Evolutionary conservation across 1,140 invertebrate genomes (phyloP), one percentile per base, ranked within the genome.

Genomic region (Tetramorium parvispinum): DNA sequence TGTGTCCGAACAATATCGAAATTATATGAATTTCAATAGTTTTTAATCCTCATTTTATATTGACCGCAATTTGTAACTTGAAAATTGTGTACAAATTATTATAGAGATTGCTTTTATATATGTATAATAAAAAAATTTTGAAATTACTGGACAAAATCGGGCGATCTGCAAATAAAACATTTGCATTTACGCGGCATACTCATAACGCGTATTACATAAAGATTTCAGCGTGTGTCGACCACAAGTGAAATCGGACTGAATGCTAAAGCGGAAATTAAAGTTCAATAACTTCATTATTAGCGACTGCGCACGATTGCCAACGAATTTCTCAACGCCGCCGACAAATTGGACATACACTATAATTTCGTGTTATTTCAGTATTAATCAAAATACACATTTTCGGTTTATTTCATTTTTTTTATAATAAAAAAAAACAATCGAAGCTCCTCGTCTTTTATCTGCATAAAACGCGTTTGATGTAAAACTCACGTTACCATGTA

Each of bases 241-340:
- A 53, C 77, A 71, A 81, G 89, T 90, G 89, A 91, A 91, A 90
- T 91, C 89, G 86, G 57, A 78, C 77, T 86, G 76, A 90, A 90
- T 86, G 88, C 63, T 88, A 85, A 86, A 90, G 77, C 87, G 86
- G 89, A 90, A 88, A 91, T 91, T 88, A 91, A 91, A 88, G 89
- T 91, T 91, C 89, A 89, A 90, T 86, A 91, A 88, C 89, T 91
- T 55, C 63, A 89, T 88, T 88, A 91, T 91, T 91, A 78, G n/a
- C 77, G 68, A 59, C 32, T 16, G 63, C 11, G 40, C 53, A n/a
- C 43, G 55, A 83, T 55, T 40, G 18, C 24, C 18, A 70, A 53
- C 66, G 2, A 83, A 83, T 71, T 61, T 40, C 53, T 75, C 43
- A 83, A 75, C 32, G 24, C 24, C 24, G 6, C 24, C n/a, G 49